These are phyloP conservation scores for Astreopora myriophthalma DNA, from an alignment of 64 coral and sea anemone genomes.

Conservation along the genomic window DNA sequence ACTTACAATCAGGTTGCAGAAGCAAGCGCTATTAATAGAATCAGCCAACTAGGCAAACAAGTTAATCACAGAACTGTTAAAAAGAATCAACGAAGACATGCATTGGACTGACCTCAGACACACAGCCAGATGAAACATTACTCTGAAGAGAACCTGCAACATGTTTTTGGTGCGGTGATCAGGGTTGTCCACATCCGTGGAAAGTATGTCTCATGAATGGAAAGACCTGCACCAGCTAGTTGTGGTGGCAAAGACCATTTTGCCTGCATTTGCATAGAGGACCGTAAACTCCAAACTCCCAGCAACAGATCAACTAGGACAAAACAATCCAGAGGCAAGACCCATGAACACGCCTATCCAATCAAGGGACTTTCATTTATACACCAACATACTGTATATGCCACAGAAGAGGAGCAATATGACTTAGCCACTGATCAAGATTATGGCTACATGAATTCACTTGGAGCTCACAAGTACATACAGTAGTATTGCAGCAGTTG, in stretches of 20 bases:
- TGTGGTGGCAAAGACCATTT: constrained; percentile 54
- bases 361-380: constrained; percentile 3
- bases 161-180: constrained; percentile 65
- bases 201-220: constrained; percentile 50
- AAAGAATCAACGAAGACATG: constrained; percentile 36
- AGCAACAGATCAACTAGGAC: background rate
- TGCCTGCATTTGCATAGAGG: background rate
- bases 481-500: constrained; percentile 14
- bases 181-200: constrained; percentile 44
- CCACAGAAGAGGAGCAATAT: background rate
- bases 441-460: background rate
- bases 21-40: constrained; percentile 3
- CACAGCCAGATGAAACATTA: constrained; percentile 77
- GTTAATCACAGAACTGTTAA: background rate
- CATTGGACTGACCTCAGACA: constrained; percentile 48
- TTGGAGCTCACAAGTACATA: constrained; percentile 43
- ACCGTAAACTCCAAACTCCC: background rate
- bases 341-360: background rate
- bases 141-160: constrained; percentile 63
- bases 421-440: background rate
- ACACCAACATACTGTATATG: background rate
- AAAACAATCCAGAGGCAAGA: background rate
- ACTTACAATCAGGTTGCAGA: no score
- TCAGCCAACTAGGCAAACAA: constrained; percentile 10
- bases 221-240: constrained; percentile 1